A percentile compares a stretch with the other conserved stretches of the same genome.
These are phyloP conservation scores for Argynnis bischoffii DNA, from an alignment of 2,888 invertebrate genomes.

Conservation along the genomic window DNA sequence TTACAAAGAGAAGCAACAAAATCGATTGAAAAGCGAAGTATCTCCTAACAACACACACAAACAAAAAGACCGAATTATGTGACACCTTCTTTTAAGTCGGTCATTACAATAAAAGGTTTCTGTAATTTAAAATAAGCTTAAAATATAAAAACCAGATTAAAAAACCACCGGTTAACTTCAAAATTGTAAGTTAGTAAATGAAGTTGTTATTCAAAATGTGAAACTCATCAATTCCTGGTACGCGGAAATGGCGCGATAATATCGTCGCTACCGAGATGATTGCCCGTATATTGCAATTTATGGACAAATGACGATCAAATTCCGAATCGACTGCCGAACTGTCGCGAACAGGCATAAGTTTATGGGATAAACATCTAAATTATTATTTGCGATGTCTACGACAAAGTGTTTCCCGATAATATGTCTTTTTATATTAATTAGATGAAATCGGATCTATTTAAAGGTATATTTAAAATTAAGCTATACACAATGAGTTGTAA, in stretches of 20 bases:
- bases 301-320: constrained; percentile 37
- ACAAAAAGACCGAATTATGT: too few relatives aligned
- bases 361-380: background rate
- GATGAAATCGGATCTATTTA: too few relatives aligned
- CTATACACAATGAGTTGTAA: too few relatives aligned
- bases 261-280: constrained; percentile 36
- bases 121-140: too few relatives aligned
- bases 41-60: too few relatives aligned
- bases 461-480: too few relatives aligned
- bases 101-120: too few relatives aligned
- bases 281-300: constrained; percentile 38
- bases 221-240: constrained; percentile 37
- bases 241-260: constrained; percentile 37
- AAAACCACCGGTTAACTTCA: background rate
- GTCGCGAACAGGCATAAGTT: constrained; percentile 13
- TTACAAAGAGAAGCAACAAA: too few relatives aligned
- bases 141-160: background rate
- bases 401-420: background rate
- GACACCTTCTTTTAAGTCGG: too few relatives aligned
- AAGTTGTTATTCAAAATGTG: constrained; percentile 32
- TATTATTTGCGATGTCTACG: background rate
- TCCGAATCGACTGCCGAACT: constrained; percentile 22
- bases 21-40: too few relatives aligned
- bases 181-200: constrained; percentile 12
- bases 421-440: too few relatives aligned